Evolutionary conservation across 1,140 invertebrate species (phyloP), one percentile per base, ranked within the genome.

Genomic region (Araneus ventricosus): DNA sequence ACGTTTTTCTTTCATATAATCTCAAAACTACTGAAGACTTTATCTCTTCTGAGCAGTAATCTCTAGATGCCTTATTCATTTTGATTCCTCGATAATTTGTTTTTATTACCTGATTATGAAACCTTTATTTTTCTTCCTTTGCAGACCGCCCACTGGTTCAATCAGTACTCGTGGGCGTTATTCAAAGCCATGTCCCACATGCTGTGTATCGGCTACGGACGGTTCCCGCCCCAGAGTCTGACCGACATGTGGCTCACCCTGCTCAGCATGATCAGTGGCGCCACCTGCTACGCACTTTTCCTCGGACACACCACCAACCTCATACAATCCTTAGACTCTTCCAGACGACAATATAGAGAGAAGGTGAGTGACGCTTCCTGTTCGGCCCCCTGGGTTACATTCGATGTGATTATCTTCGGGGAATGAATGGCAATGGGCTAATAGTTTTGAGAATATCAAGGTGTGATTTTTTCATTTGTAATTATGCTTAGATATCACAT

Each of bases 131-230:
- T 6, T 88, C 24, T 94, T 84, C 22, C 93, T 94, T 94, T 52
- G 0, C 96, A 99, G 99, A 97, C 99, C 95, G 98, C 98, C 63
- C 98, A 98, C 95, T 99, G 99, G 99, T 96, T 99, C 95, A 98
- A 99, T 95, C 99, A 99, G 96, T 99, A 99, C 96, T 99, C 99
- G 91, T 99, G 99, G 98, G 98, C 99, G 63, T 96, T 99, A 94
- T 99, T 99, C 96, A 99, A 99, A 96, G 99, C 99, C 41, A 98
- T 99, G 98, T 99, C 99, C 27, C 99, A 99, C 95, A 99, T 99
- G 99, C 96, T 99, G 94, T 99, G 98, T 96, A 99, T 99, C 95
- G 99, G 99, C 88, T 99, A 99, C 95, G 98, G 98, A 94, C 96
- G 97, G 94, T 99, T 99, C 96, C 99, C 99, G 92, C 99, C 99